Base-by-base conservation (phyloP, 2,797 vertebrate genomes). In the Phalloptychus januarius region DNA sequence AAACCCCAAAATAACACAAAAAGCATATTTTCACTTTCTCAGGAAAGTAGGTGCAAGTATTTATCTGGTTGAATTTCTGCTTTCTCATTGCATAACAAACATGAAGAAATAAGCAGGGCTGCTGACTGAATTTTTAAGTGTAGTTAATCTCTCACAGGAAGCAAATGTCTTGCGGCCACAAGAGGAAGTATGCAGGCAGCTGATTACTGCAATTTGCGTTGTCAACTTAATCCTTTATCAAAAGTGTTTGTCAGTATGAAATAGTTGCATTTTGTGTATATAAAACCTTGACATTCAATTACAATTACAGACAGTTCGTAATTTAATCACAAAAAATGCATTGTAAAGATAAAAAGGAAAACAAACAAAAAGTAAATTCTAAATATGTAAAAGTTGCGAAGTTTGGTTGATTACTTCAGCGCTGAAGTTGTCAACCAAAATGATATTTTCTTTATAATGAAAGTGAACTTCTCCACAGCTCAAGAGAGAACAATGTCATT, bases 171-270 rank as follows among this genome's bases (percentile, higher is more conserved):
- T 15, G 2, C 42, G n/a, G 65, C 72, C 52, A 36, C 44, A 71
- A 75, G 44, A 61, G 65, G 72, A 79, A 79, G 61, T 69, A 33
- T 23, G 40, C 23, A 73, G 31, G 50, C 36, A 70, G 16, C 63
- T 38, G 31, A 72, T 70, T 44, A 23, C n/a, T 44, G 73, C 7
- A 2, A 2, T 23, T 50, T 2, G 20, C 23, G 48, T 50, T 50
- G 2, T 23, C 20, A 50, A 50, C 48, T 50, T 50, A 23, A 23
- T 23, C 2, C 48, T 50, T 50, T 7, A 25, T 25, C 50, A 54
- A 3, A 58, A 25, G 33, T n/a, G 72, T 44, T 54, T 23, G 71
- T 38, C 23, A 38, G 23, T 45, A 36, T 36, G 31, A 45, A 44
- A 70, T 40, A 5, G 25, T 7, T 18, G 16, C 2, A 40, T 7